Conservation (phyloP, 2,113 vertebrate species). For the Pelecanoides urinatrix region DNA sequence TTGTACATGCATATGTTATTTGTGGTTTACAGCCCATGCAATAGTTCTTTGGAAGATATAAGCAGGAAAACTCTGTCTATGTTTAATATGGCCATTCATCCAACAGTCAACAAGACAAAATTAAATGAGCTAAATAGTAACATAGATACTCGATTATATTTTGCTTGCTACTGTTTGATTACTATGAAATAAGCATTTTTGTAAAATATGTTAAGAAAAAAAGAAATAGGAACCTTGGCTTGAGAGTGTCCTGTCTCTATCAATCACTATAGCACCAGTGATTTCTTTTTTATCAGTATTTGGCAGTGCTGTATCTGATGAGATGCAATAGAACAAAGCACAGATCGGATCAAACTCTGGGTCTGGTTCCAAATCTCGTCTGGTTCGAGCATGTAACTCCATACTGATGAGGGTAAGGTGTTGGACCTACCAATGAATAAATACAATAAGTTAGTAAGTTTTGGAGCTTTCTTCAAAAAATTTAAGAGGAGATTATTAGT, state of each 20-base stretch:
- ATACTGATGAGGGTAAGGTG: slow-evolving; percentile 92
- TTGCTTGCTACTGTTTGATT: slow-evolving; percentile 58
- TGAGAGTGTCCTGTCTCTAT: slow-evolving; percentile 75
- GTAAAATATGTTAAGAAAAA: slow-evolving; percentile 43
- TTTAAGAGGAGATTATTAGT: background rate
- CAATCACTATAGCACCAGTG: slow-evolving; percentile 88
- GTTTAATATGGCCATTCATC: slow-evolving; percentile 35
- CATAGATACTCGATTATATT: slow-evolving; percentile 26
- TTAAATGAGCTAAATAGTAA: slow-evolving; percentile 47
- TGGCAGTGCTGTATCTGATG: slow-evolving; percentile 82
- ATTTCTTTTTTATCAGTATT: slow-evolving; percentile 77
- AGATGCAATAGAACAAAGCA: slow-evolving; percentile 97
- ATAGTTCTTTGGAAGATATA: slow-evolving; percentile 62
- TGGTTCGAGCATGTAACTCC: slow-evolving; percentile 93
- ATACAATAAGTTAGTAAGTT: background rate
- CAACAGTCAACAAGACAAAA: slow-evolving; percentile 58
- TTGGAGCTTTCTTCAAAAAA: background rate
- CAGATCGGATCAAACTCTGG: slow-evolving; percentile 98
- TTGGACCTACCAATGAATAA: slow-evolving; percentile 81
- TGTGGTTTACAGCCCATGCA: slow-evolving; percentile 52
- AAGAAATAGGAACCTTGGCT: slow-evolving; percentile 78
- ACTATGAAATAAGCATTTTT: slow-evolving; percentile 28
- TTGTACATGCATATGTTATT: background rate
- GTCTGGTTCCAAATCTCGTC: slow-evolving; percentile 93
- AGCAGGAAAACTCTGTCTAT: slow-evolving; percentile 57